These are phyloP conservation scores for Euphysa ruthae DNA, from an alignment of 30 jellyfish, hydroid and myxozoan genomes.

Conservation along the genomic window DNA sequence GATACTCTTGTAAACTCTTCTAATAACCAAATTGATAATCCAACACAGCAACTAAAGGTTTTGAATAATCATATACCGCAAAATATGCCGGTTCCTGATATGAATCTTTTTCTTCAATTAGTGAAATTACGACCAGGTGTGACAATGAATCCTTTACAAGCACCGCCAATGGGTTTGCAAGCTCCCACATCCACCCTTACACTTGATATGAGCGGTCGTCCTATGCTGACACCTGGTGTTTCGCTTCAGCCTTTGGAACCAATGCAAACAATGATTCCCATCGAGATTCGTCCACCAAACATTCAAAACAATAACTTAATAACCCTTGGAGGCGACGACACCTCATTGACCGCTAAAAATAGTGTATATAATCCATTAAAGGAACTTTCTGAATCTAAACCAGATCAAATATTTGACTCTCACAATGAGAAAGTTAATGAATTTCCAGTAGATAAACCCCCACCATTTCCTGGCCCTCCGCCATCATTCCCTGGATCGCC, in stretches of 20 bases:
- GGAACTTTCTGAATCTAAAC: background rate
- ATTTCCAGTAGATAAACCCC: constrained; percentile 5
- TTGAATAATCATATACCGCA: background rate
- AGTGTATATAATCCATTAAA: background rate
- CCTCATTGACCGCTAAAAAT: background rate
- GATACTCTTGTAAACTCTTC: background rate
- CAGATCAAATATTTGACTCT: background rate
- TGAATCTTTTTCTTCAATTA: constrained; percentile 5
- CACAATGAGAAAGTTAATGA: background rate
- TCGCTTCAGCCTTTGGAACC: background rate
- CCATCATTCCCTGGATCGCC: background rate
- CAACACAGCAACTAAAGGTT: background rate
- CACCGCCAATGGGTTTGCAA: background rate
- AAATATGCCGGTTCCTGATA: constrained; percentile 5
- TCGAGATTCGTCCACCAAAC: background rate
- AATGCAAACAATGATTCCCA: background rate
- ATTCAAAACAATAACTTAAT: background rate
- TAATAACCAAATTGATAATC: background rate
- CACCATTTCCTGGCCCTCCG: constrained; percentile 34
- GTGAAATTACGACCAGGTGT: background rate
- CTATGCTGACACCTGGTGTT: background rate
- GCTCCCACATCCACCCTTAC: too few relatives aligned
- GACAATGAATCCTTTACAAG: background rate
- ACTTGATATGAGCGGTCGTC: background rate
- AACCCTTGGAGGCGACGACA: background rate